These are phyloP conservation scores for Procambarus clarkii DNA, from an alignment of 1,140 invertebrate genomes.

Conservation along the genomic window DNA sequence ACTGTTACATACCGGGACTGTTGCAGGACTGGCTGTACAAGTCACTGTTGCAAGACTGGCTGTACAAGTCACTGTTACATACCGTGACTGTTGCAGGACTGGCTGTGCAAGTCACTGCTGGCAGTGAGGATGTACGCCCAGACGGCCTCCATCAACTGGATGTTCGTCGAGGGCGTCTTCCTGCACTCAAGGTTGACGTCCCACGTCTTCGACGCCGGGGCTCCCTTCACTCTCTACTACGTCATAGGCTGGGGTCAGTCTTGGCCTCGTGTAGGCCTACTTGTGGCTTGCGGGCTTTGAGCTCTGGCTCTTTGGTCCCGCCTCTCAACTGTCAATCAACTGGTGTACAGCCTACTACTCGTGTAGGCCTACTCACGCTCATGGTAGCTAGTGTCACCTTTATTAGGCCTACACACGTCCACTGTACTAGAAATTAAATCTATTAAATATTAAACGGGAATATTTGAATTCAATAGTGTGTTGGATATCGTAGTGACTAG, in stretches of 20 bases:
- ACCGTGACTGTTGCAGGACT: too few relatives aligned
- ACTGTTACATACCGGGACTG: too few relatives aligned
- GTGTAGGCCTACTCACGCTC: too few relatives aligned
- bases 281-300: neutral
- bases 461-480: neutral
- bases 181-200: conserved; percentile 77
- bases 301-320: neutral
- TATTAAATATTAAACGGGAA: neutral
- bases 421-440: too few relatives aligned
- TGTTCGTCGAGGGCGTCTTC: conserved; percentile 80
- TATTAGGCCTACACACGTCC: too few relatives aligned
- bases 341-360: neutral
- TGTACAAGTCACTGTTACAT: too few relatives aligned
- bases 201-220: conserved; percentile 77
- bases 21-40: too few relatives aligned
- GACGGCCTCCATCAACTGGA: conserved; percentile 78
- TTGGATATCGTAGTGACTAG: neutral
- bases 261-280: neutral
- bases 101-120: conserved; percentile 74
- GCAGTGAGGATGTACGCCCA: conserved; percentile 77
- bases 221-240: conserved; percentile 45
- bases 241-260: conserved; percentile 53
- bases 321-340: too few relatives aligned
- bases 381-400: too few relatives aligned
- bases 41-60: too few relatives aligned